Evolutionary conservation across 2,797 vertebrate species (phyloP).

Genomic region (Podarcis siculus): DNA sequence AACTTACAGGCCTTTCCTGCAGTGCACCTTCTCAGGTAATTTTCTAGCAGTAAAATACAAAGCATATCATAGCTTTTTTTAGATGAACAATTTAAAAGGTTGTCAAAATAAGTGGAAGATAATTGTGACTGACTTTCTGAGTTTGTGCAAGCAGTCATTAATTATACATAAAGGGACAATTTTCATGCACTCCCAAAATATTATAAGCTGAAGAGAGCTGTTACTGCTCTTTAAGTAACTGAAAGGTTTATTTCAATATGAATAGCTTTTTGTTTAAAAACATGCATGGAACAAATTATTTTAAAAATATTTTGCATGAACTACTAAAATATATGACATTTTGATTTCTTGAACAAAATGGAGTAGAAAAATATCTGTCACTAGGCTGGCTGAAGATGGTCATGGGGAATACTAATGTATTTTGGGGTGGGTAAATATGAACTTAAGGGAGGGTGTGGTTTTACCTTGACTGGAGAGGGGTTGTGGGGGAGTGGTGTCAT

Average conservation of each 20-base stretch:
- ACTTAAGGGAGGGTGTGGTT: not conserved
- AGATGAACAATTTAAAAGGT: conserved; percentile 6
- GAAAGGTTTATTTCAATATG: not conserved
- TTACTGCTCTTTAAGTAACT: not conserved
- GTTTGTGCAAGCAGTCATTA: not conserved
- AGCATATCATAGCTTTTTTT: not conserved
- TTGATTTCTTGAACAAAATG: not conserved
- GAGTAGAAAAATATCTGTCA: not conserved
- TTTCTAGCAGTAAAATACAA: not conserved
- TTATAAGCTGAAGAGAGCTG: not conserved
- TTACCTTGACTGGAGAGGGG: not conserved
- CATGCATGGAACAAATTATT: not conserved
- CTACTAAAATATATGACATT: not conserved
- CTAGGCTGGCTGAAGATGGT: not conserved
- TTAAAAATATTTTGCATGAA: not conserved
- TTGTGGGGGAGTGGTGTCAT: not conserved
- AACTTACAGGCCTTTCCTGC: conserved; percentile 94
- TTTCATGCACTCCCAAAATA: not conserved
- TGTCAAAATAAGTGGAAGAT: not conserved
- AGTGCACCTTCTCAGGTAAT: conserved; percentile 97
- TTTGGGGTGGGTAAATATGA: not conserved
- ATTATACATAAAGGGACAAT: not conserved
- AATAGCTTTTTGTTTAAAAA: not conserved
- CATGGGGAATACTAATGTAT: not conserved
- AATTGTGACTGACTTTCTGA: conserved; percentile 1